phyloP scores from a whole-genome alignment of 2,797 vertebrate genomes.

The Xerus rutilus region DNA sequence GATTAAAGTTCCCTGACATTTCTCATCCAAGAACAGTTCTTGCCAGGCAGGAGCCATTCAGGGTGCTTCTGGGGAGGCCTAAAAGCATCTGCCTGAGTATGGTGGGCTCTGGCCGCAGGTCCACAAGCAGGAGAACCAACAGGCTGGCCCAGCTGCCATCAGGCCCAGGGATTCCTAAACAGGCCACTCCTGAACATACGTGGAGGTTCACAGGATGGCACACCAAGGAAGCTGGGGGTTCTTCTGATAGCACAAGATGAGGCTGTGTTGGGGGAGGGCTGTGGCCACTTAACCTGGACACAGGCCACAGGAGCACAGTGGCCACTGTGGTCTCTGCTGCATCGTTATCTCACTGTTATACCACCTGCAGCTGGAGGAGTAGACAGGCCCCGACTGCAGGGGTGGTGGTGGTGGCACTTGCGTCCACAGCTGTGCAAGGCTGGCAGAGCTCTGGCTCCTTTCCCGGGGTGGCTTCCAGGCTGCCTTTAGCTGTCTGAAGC shows the following conservation, averaged over 20 bases:
- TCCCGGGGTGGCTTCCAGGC: background rate
- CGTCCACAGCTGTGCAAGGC: too few relatives aligned
- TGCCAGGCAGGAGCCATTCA: background rate
- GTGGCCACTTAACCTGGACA: background rate
- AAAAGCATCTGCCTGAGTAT: background rate
- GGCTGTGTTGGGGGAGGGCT: background rate
- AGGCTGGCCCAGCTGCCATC: background rate
- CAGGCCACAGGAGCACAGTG: too few relatives aligned
- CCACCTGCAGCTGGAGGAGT: too few relatives aligned
- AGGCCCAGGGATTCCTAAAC: background rate
- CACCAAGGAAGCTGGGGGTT: background rate
- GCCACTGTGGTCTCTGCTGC: too few relatives aligned
- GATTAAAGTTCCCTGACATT: constrained; percentile 72
- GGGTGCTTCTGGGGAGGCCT: too few relatives aligned
- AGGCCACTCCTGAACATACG: background rate
- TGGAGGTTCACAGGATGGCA: background rate
- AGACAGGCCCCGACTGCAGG: too few relatives aligned
- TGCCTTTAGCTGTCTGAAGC: too few relatives aligned
- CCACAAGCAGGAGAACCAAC: background rate
- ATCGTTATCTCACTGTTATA: too few relatives aligned
- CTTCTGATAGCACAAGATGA: background rate
- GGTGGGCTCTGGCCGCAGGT: background rate
- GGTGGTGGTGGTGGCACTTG: too few relatives aligned
- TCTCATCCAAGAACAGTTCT: background rate
- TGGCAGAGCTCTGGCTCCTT: too few relatives aligned